These are phyloP conservation scores for Rambutsinella grinnellia DNA, from an alignment of 2,888 invertebrate species.

Conservation along the genomic window DNA sequence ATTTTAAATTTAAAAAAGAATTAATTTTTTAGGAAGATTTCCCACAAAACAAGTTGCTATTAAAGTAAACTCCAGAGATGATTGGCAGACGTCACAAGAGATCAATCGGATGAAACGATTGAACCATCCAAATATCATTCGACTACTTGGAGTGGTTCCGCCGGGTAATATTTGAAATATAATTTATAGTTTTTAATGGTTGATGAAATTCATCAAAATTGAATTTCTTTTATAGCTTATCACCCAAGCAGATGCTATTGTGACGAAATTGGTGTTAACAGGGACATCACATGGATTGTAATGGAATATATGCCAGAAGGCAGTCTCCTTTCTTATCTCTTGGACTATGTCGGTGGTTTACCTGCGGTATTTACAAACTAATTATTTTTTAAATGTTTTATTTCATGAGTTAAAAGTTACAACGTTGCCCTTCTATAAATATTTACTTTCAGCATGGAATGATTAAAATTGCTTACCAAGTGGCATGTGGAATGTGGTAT, in stretches of 20 bases:
- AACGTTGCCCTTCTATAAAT: too few species aligned
- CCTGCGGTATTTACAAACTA: conserved; percentile 14
- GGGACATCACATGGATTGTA: conserved; percentile 22
- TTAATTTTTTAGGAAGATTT: too few species aligned
- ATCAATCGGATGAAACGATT: neutral
- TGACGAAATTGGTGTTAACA: neutral
- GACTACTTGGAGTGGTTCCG: neutral
- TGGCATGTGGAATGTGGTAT: conserved; percentile 27
- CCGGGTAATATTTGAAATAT: conserved; percentile 1
- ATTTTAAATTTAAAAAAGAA: too few species aligned
- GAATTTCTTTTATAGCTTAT: neutral
- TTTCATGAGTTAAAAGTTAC: too few species aligned
- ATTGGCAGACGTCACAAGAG: too few species aligned
- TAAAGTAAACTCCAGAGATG: too few species aligned
- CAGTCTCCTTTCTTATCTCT: conserved; percentile 6
- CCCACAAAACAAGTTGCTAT: too few species aligned
- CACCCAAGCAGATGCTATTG: neutral
- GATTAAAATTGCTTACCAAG: conserved; percentile 20
- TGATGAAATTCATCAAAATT: too few species aligned
- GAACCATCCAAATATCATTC: conserved; percentile 1
- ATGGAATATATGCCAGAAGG: conserved; percentile 23
- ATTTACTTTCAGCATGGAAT: conserved; percentile 27
- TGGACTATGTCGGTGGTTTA: conserved; percentile 10
- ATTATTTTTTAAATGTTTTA: neutral
- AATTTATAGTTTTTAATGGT: neutral